Conservation (phyloP, 2,888 invertebrate species). For the Pedicia rivosa region DNA sequence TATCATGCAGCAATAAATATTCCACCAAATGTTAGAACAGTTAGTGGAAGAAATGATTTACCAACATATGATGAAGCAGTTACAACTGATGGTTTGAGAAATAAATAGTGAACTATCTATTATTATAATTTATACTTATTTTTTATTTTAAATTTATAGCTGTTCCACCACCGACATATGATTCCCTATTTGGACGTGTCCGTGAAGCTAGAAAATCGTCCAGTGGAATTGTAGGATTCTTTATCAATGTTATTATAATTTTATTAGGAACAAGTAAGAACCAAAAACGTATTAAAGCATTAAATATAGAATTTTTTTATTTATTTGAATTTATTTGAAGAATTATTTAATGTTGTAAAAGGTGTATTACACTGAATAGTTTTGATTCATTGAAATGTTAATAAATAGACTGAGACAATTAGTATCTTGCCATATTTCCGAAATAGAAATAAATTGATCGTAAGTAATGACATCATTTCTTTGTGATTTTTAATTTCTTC, state of each 20-base stretch:
- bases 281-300: no score
- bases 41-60: neutral
- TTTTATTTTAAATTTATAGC: conserved; percentile 23
- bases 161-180: conserved; percentile 45
- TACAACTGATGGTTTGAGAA: conserved; percentile 1
- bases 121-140: neutral
- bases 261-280: conserved; percentile 46
- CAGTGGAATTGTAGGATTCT: conserved; percentile 40
- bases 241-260: conserved; percentile 41
- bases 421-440: no score
- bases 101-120: neutral
- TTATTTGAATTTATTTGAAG: conserved; percentile 8
- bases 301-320: conserved; percentile 5
- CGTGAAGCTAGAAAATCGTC: conserved; percentile 42
- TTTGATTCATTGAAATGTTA: no score
- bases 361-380: no score
- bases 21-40: neutral
- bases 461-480: no score
- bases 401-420: no score
- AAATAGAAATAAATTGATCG: no score
- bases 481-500: no score
- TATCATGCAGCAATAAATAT: neutral
- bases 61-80: conserved; percentile 4
- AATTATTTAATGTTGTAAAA: no score
- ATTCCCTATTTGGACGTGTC: conserved; percentile 46